Percentiles rank a stretch among this genome's conserved stretches.
Evolutionary conservation across 2,113 vertebrate genomes (phyloP).

Genomic region (Hirundichthys speculiger): DNA sequence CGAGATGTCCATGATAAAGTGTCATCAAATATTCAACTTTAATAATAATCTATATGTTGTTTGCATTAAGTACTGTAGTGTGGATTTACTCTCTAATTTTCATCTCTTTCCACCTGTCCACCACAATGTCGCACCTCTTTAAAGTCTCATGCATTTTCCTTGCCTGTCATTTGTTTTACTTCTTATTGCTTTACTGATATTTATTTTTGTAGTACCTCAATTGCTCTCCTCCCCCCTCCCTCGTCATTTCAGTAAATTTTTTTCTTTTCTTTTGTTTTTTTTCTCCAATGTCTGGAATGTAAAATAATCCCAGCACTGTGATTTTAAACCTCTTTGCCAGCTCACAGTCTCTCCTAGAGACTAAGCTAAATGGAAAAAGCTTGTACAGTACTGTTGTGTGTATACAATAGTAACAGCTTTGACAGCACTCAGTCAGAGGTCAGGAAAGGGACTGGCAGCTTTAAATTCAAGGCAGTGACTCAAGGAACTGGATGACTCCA

Average conservation of each 20-base stretch:
- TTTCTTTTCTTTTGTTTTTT: background rate
- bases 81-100: too few species aligned
- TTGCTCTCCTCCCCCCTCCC: background rate
- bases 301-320: constrained; percentile 16
- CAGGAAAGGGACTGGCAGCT: constrained; percentile 33
- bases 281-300: background rate
- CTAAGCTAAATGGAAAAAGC: constrained; percentile 30
- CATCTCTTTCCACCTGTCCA: too few species aligned
- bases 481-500: constrained; percentile 23
- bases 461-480: constrained; percentile 30
- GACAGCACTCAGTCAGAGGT: constrained; percentile 64
- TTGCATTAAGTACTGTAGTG: too few species aligned
- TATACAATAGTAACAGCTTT: constrained; percentile 47
- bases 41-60: too few species aligned
- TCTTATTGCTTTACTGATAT: too few species aligned
- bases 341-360: constrained; percentile 9
- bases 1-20: too few species aligned
- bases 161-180: background rate
- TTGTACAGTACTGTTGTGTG: constrained; percentile 31
- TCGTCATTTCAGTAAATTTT: constrained; percentile 6
- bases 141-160: too few species aligned
- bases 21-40: too few species aligned
- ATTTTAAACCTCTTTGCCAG: constrained; percentile 36
- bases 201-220: background rate
- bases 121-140: too few species aligned